A percentile compares a stretch with the other conserved stretches of the same genome.
Conservation (phyloP, 2,888 invertebrate genomes). For the Agrotis ipsilon region DNA sequence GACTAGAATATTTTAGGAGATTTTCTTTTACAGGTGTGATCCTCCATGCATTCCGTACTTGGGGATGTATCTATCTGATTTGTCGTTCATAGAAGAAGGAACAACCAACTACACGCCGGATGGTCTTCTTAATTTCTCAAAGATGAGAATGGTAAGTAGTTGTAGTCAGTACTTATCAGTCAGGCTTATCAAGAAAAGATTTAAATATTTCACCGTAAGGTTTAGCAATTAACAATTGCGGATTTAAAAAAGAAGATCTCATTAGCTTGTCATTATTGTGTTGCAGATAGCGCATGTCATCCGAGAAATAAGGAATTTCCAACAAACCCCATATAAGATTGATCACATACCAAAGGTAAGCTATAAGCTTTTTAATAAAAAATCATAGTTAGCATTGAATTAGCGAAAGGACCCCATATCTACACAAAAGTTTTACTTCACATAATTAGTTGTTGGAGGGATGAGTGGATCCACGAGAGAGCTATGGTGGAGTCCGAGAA, state of each 20-base stretch:
- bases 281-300: slow-evolving; percentile 97
- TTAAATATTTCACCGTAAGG: background rate
- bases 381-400: background rate
- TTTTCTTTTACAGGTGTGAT: slow-evolving; percentile 92
- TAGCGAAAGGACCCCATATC: no score
- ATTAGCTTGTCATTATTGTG: background rate
- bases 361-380: background rate
- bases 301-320: slow-evolving; percentile 97
- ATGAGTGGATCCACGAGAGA: slow-evolving; percentile 1
- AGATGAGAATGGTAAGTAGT: slow-evolving; percentile 97
- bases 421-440: no score
- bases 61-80: slow-evolving; percentile 97
- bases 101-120: slow-evolving; percentile 97
- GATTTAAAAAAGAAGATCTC: no score
- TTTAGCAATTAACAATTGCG: background rate
- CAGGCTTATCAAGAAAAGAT: background rate
- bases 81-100: slow-evolving; percentile 98
- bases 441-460: background rate
- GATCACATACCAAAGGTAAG: slow-evolving; percentile 95
- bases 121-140: slow-evolving; percentile 97
- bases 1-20: background rate
- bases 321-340: slow-evolving; percentile 97
- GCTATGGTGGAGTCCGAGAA: background rate
- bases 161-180: no score
- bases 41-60: slow-evolving; percentile 97